Percentiles rank a stretch among this genome's conserved stretches.
Evolutionary conservation across 2,797 vertebrate genomes (phyloP).

Genomic region (Arvicola amphibius): DNA sequence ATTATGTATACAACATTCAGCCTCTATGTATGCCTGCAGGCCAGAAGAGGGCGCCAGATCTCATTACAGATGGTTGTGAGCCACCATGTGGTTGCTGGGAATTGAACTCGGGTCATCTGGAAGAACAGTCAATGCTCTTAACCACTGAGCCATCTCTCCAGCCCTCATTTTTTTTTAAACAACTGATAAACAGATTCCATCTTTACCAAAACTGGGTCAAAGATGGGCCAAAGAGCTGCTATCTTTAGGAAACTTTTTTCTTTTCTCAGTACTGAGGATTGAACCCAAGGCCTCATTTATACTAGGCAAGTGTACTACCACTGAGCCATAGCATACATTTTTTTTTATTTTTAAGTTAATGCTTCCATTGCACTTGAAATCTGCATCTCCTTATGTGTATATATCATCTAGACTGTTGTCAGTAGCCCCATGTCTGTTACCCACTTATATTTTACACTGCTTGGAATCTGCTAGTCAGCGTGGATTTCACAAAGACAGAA

Average conservation of each 20-base stretch:
- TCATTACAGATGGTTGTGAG: no score
- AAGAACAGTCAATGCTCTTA: no score
- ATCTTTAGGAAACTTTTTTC: not conserved
- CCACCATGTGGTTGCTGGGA: no score
- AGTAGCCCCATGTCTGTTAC: not conserved
- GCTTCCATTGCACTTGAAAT: not conserved
- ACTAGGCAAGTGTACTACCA: not conserved
- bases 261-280: not conserved
- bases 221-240: not conserved
- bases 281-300: not conserved
- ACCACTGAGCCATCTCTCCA: no score
- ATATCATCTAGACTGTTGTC: not conserved
- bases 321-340: not conserved
- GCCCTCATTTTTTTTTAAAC: not conserved
- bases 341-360: conserved; percentile 12
- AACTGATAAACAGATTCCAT: conserved; percentile 6
- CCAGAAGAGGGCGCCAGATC: no score
- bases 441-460: not conserved
- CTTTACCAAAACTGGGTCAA: not conserved
- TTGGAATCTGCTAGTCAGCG: conserved; percentile 13
- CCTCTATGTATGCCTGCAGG: no score
- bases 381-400: not conserved
- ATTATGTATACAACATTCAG: no score
- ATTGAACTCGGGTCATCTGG: no score
- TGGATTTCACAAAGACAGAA: conserved; percentile 2